A percentile compares a stretch with the other conserved stretches of the same genome.
These are phyloP conservation scores for Argyrosomus regius DNA, from an alignment of 2,797 vertebrate species.

Conservation along the genomic window DNA sequence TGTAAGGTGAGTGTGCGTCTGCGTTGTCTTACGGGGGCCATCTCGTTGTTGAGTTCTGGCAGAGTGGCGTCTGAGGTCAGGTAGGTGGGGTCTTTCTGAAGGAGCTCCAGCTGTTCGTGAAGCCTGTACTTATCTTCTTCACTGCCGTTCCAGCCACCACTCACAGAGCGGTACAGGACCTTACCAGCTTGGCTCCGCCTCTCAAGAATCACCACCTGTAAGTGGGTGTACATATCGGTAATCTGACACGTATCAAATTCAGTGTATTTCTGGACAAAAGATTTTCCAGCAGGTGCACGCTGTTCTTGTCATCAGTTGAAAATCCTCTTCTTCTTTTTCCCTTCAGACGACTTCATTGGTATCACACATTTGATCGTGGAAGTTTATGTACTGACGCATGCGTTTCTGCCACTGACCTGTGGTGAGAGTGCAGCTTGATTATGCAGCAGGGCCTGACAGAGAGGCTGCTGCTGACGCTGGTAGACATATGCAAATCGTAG, in stretches of 20 bases:
- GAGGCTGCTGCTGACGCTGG: conserved; percentile 89
- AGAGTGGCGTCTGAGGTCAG: conserved; percentile 90
- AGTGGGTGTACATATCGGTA: conserved; percentile 15
- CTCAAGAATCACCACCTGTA: conserved; percentile 95
- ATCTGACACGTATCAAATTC: conserved; percentile 42
- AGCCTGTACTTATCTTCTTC: conserved; percentile 91
- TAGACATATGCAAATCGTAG: conserved; percentile 93
- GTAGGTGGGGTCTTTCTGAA: conserved; percentile 90
- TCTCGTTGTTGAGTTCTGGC: conserved; percentile 92
- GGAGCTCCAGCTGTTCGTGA: conserved; percentile 90
- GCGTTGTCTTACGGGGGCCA: conserved; percentile 89
- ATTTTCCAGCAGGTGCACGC: not conserved
- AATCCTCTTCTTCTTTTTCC: not conserved
- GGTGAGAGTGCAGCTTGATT: conserved; percentile 79
- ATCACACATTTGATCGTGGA: not conserved
- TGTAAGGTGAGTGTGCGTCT: not conserved
- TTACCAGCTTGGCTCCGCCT: conserved; percentile 89
- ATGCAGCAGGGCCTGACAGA: conserved; percentile 87
- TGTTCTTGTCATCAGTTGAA: conserved; percentile 26
- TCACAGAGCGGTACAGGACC: conserved; percentile 88
- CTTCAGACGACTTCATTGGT: not conserved
- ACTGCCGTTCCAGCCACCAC: conserved; percentile 92
- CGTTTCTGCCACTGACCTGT: conserved; percentile 74
- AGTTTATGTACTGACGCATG: not conserved
- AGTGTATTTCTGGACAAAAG: conserved; percentile 4